Evolutionary conservation across 1,140 invertebrate genomes (phyloP).

Genomic region (Caenorhabditis elegans): WBcel235 BX284604.4:5328501-5329000

Average conservation of each 20-base stretch:
- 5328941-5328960: constrained; percentile 33
- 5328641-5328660: not conserved
- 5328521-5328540: too few relatives aligned
- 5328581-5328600: constrained; percentile 53
- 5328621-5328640: constrained; percentile 49
- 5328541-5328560: too few relatives aligned
- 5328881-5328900: constrained; percentile 44
- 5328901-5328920: constrained; percentile 33
- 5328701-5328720: constrained; percentile 23
- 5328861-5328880: constrained; percentile 38
- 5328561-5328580: constrained; percentile 42
- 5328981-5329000: constrained; percentile 38
- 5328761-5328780: constrained; percentile 58
- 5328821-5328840: not conserved
- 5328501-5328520: too few relatives aligned
- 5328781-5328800: constrained; percentile 54
- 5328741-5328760: constrained; percentile 51
- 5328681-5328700: constrained; percentile 51
- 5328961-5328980: constrained; percentile 35
- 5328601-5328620: constrained; percentile 54
- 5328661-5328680: not conserved
- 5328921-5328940: constrained; percentile 17
- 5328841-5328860: constrained; percentile 26
- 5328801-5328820: constrained; percentile 31
- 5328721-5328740: constrained; percentile 45